A percentile compares a stretch with the other conserved stretches of the same genome.
Evolutionary conservation across 2,113 vertebrate species (phyloP).

Genomic region (Cacatua alba): DNA sequence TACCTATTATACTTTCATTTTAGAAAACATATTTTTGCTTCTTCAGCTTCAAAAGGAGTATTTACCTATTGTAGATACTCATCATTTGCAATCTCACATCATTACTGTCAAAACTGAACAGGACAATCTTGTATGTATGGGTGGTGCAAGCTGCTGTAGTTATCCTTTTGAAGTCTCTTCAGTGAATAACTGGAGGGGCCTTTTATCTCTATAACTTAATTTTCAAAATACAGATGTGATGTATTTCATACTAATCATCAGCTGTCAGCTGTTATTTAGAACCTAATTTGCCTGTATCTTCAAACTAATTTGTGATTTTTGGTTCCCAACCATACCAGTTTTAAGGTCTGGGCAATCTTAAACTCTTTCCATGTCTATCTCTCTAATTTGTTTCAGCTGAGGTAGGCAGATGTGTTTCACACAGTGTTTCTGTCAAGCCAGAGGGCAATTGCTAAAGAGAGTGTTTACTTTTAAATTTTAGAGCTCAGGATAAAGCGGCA

Average conservation of each 20-base stretch:
- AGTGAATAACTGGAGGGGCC: not conserved
- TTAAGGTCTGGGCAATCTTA: not conserved
- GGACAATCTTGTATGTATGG: not conserved
- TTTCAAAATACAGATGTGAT: not conserved
- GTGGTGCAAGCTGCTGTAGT: not conserved
- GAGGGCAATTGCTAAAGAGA: not conserved
- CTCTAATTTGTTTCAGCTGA: not conserved
- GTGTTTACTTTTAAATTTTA: slow-evolving; percentile 65
- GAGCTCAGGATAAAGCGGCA: slow-evolving; percentile 93
- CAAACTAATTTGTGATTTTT: not conserved
- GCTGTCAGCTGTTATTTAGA: not conserved
- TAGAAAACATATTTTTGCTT: not conserved
- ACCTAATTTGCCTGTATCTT: not conserved
- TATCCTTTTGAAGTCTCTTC: not conserved
- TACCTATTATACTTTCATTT: not conserved
- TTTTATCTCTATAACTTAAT: slow-evolving; percentile 7
- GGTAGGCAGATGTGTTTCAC: not conserved
- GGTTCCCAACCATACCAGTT: not conserved
- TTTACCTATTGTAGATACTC: not conserved
- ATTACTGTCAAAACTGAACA: not conserved
- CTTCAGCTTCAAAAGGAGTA: not conserved
- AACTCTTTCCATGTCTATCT: not conserved
- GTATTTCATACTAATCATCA: not conserved
- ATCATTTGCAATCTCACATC: not conserved
- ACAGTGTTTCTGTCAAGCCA: not conserved